These are phyloP conservation scores for Enteromius trimaculatus DNA, from an alignment of 2,797 vertebrate genomes.

Conservation along the genomic window DNA sequence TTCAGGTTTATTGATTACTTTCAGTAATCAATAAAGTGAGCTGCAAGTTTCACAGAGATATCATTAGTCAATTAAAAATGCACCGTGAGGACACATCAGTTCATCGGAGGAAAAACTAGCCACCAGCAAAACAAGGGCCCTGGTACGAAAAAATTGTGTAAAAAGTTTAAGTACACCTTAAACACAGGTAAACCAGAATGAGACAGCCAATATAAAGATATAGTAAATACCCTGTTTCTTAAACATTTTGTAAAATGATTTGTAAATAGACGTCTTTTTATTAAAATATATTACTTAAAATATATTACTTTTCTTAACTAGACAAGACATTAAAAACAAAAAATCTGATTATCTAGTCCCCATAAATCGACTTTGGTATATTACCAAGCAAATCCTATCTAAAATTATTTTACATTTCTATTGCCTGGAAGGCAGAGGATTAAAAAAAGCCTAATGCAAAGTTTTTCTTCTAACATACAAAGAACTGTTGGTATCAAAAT, in stretches of 20 bases:
- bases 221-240: constrained; percentile 84
- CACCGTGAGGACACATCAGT: constrained; percentile 38
- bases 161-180: constrained; percentile 66
- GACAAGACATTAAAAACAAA: constrained; percentile 80
- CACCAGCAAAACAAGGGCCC: constrained; percentile 61
- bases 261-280: constrained; percentile 83
- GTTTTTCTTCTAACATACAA: constrained; percentile 44
- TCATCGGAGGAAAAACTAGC: constrained; percentile 61
- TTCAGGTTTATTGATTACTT: not conserved
- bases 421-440: constrained; percentile 56
- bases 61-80: constrained; percentile 25
- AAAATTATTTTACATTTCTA: constrained; percentile 64
- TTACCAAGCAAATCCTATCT: constrained; percentile 70
- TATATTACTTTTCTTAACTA: constrained; percentile 96
- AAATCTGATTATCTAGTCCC: constrained; percentile 71
- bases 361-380: constrained; percentile 80
- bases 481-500: constrained; percentile 47
- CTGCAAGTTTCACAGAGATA: constrained; percentile 33
- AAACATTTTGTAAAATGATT: constrained; percentile 71
- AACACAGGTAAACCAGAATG: constrained; percentile 67
- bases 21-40: constrained; percentile 7
- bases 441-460: constrained; percentile 62
- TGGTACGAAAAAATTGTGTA: constrained; percentile 75
- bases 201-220: constrained; percentile 74
- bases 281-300: constrained; percentile 99